Evolutionary conservation across 92 coral and sea anemone species (phyloP).

Genomic region (Zoanthus gigantus): DNA sequence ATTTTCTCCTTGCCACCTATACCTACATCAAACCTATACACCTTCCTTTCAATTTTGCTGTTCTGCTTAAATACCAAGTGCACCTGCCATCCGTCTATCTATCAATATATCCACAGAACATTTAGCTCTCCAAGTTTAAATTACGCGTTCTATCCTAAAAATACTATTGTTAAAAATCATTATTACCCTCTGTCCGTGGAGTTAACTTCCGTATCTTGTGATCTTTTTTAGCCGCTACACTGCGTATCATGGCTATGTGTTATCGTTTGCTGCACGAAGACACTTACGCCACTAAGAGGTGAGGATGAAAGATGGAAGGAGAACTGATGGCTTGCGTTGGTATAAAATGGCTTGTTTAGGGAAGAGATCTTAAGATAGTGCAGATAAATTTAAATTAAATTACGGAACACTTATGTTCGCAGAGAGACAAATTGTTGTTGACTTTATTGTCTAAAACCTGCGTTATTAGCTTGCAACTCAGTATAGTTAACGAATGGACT

Average conservation of each 20-base stretch:
- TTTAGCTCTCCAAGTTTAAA: no score
- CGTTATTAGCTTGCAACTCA: no score
- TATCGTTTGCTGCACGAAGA: conserved; percentile 84
- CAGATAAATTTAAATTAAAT: background rate
- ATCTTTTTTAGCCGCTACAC: conserved; percentile 72
- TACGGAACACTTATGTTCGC: background rate
- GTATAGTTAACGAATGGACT: no score
- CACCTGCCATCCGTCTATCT: no score
- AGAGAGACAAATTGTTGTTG: background rate
- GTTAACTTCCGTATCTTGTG: background rate
- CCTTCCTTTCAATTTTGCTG: no score
- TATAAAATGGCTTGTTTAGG: background rate
- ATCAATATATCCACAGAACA: no score
- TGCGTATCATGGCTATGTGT: conserved; percentile 76
- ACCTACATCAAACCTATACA: no score
- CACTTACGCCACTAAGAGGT: conserved; percentile 91
- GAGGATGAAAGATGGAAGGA: background rate
- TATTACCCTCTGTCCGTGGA: background rate
- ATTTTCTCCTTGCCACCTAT: no score
- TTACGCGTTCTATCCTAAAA: background rate
- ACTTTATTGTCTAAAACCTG: no score
- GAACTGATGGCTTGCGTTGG: background rate
- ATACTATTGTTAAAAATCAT: background rate
- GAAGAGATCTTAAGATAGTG: background rate
- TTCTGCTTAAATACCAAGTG: no score